Evolutionary conservation across 2,888 invertebrate genomes (phyloP), one percentile per base, ranked within the genome.

Genomic region (Colostygia pectinataria): DNA sequence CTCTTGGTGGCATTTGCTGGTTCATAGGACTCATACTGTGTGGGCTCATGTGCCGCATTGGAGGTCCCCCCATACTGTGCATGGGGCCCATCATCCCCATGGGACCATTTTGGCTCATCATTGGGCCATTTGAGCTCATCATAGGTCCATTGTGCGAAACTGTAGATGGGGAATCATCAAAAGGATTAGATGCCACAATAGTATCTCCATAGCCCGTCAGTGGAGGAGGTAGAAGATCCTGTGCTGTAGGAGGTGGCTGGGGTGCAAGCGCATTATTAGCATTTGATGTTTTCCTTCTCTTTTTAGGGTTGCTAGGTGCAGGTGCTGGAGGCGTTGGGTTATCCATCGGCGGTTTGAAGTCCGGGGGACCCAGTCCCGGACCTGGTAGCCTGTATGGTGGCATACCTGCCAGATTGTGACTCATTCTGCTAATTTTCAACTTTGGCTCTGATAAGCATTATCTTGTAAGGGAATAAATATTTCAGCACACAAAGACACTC

Each of bases 131-230:
- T 31, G 92, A 92, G 71, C 89, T 92, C 80, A 91, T 90, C 91
- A 93, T 92, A 59, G 92, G 92, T 5, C 92, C 92, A 77, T 91
- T 91, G 76, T 92, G 83, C 59, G 90, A 83, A 37, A 92, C 89
- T 38, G 92, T 93, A 36, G 92, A 92, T 37, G 96, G 96, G 42
- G 96, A 95, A 78, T 98, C 98, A 85, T 98, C 98, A 80, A 98
- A 98, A 27, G 98, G 98, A 86, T 98, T 98, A 56, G 97, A 97
- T 48, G 98, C 98, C 54, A 97, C 95, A 74, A 98, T 97, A 51
- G 97, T 98, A 76, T 98, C 98, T 25, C 97, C 97, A 83, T 96
- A 97, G 61, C 97, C 97, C 33, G 96, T 94, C 69, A 97, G 93
- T 15, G 97, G 97, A 32, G 97, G 97, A 65, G 97, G 92, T 56